phyloP scores from a whole-genome alignment of 2,888 invertebrate genomes.

The Punctoribates punctum region DNA sequence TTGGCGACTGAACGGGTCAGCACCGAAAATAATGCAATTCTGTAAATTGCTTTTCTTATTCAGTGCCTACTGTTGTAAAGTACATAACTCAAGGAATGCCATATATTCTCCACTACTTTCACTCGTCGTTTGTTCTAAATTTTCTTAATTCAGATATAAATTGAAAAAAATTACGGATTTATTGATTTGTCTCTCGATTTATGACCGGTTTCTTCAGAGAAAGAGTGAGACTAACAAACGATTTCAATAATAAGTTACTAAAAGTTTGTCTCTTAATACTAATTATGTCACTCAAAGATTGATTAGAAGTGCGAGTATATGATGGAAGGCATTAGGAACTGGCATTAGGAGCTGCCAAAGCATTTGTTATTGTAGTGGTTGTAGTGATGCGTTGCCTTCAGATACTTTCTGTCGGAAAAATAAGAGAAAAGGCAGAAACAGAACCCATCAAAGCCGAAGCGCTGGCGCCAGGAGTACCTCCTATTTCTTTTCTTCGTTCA shows the following conservation, averaged over 20 bases:
- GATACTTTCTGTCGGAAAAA: conserved; percentile 21
- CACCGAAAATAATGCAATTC: conserved; percentile 37
- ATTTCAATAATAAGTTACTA: conserved; percentile 9
- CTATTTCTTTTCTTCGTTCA: conserved; percentile 39
- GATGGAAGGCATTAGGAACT: conserved; percentile 36
- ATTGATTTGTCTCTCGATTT: neutral
- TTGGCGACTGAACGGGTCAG: conserved; percentile 35
- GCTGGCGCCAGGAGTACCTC: conserved; percentile 38
- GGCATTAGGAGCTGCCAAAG: conserved; percentile 36
- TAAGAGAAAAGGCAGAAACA: conserved; percentile 33
- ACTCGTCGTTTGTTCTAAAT: no score
- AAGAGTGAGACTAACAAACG: neutral
- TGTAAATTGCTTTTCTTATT: conserved; percentile 37
- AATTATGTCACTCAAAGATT: conserved; percentile 38
- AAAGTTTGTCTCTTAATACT: conserved; percentile 35
- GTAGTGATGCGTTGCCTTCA: conserved; percentile 29
- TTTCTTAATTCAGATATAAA: no score
- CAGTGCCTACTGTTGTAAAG: conserved; percentile 34
- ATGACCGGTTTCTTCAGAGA: neutral
- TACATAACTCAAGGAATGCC: no score
- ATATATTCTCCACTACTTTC: neutral
- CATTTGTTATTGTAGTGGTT: conserved; percentile 35
- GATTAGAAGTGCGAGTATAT: conserved; percentile 26
- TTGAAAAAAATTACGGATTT: no score
- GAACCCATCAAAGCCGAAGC: conserved; percentile 38